Evolutionary conservation across 2,888 invertebrate genomes (phyloP), one percentile per base, ranked within the genome.

Genomic region (Spilarctia lutea): DNA sequence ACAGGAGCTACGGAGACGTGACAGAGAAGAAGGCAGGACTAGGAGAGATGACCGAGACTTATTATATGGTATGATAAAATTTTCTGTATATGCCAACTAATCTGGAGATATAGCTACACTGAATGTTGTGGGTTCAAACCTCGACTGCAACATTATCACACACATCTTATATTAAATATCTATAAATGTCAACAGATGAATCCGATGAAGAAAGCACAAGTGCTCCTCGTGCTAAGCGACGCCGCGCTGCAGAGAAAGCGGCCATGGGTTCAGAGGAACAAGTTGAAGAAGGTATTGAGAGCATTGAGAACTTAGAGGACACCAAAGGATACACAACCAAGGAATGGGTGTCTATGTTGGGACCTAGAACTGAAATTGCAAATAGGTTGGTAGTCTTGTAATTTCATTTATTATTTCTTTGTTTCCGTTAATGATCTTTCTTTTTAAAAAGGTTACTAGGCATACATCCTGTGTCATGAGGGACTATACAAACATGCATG

Each of bases 291-390:
- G 96, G 95, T 0, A 97, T 99, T 67, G 99, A 99, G 94, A 98
- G 99, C 74, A 99, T 99, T 80, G 99, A 99, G 92, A 99, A 99
- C 94, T 95, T 99, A 52, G 99, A 99, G 91, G 99, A 99, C 87
- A 99, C 99, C 10, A 99, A 99, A 90, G 99, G 99, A 0, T 98
- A 99, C 89, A 97, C 98, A 0, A 98, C 98, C 3, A 98, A 98
- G 87, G 99, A 99, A 87, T 99, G 99, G 99, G 99, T 99, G 0
- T 97, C 98, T 73, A 98, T 99, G 98, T 95, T 99, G 83, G 99
- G 99, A 1, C 99, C 99, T 0, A 97, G 98, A 73, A 99, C 98
- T 20, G 99, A 99, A 96, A 99, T 99, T 83, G 98, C 98, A 75
- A 99, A 99, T 93, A 97, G 98, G 71, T 71, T 42, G 39, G 65